These are phyloP conservation scores for Melipona bicolor DNA, from an alignment of 2,888 invertebrate species.

Conservation along the genomic window DNA sequence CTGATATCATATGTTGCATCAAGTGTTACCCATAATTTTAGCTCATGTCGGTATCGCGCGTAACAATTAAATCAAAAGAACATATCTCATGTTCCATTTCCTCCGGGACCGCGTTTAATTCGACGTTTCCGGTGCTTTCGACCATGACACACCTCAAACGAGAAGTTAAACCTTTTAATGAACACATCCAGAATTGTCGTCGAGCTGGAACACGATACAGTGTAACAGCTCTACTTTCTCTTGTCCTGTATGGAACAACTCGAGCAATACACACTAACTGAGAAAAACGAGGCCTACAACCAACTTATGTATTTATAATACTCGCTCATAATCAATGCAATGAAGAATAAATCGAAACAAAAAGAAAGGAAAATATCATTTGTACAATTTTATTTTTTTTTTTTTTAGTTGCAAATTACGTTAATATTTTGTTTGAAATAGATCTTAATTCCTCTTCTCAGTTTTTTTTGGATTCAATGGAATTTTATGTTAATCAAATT, in stretches of 20 bases:
- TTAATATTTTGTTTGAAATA: not conserved
- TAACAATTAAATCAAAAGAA: conserved; percentile 55
- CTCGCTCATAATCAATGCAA: not conserved
- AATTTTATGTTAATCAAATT: not conserved
- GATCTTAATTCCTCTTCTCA: not conserved
- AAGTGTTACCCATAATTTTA: not conserved
- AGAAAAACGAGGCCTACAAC: not conserved
- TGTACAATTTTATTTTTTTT: not conserved
- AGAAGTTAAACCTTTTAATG: not conserved
- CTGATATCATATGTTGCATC: no score
- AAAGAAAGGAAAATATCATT: not conserved
- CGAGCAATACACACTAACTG: not conserved
- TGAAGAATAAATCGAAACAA: not conserved
- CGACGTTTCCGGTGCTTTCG: conserved; percentile 62
- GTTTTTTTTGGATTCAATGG: not conserved
- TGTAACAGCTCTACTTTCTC: not conserved
- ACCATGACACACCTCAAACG: conserved; percentile 41
- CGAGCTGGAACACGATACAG: not conserved
- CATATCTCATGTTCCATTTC: conserved; percentile 57
- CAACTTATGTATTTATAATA: not conserved
- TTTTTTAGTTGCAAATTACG: not conserved
- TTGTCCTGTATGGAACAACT: not conserved
- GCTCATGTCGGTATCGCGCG: not conserved
- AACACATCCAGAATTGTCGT: not conserved
- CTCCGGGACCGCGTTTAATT: conserved; percentile 59